A percentile compares a stretch with the other conserved stretches of the same genome.
Conservation (phyloP, 1,140 invertebrate species). For the Drosophila nannoptera region DNA sequence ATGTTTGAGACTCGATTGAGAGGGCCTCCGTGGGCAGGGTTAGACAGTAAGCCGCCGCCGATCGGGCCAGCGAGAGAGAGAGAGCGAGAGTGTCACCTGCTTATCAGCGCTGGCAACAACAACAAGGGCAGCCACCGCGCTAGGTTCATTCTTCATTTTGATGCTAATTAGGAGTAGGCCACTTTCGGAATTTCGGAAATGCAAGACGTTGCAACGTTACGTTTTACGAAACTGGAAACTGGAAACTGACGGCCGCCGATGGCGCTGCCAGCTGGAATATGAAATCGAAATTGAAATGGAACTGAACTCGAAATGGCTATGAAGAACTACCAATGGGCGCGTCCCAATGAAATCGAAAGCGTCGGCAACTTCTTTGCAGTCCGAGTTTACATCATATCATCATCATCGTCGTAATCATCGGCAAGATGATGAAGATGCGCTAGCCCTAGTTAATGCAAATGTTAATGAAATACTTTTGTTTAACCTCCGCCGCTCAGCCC, state of each 20-base stretch:
- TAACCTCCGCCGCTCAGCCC: slow-evolving; percentile 1
- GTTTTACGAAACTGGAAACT: slow-evolving; percentile 24
- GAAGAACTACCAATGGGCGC: slow-evolving; percentile 21
- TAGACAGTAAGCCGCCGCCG: slow-evolving; percentile 22
- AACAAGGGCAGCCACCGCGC: slow-evolving; percentile 1
- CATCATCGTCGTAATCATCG: slow-evolving; percentile 8
- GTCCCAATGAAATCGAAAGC: slow-evolving; percentile 38
- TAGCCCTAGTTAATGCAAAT: slow-evolving; percentile 49
- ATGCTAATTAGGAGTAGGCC: slow-evolving; percentile 62
- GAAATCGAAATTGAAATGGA: slow-evolving; percentile 25
- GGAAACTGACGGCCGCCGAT: slow-evolving; percentile 22
- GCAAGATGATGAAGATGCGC: background rate
- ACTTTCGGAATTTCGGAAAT: slow-evolving; percentile 73
- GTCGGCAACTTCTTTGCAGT: slow-evolving; percentile 30
- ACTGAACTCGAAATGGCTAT: slow-evolving; percentile 4
- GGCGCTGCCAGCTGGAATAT: background rate
- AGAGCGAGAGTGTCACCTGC: background rate
- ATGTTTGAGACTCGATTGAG: slow-evolving; percentile 21
- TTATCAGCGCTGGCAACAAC: slow-evolving; percentile 33
- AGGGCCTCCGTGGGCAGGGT: slow-evolving; percentile 12
- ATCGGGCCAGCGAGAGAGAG: background rate
- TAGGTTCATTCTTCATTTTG: slow-evolving; percentile 62
- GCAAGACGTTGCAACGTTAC: slow-evolving; percentile 36
- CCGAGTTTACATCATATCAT: slow-evolving; percentile 39
- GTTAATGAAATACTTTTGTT: slow-evolving; percentile 70